Base-by-base conservation (phyloP, 2,888 invertebrate genomes). In the Sericinus montela region DNA sequence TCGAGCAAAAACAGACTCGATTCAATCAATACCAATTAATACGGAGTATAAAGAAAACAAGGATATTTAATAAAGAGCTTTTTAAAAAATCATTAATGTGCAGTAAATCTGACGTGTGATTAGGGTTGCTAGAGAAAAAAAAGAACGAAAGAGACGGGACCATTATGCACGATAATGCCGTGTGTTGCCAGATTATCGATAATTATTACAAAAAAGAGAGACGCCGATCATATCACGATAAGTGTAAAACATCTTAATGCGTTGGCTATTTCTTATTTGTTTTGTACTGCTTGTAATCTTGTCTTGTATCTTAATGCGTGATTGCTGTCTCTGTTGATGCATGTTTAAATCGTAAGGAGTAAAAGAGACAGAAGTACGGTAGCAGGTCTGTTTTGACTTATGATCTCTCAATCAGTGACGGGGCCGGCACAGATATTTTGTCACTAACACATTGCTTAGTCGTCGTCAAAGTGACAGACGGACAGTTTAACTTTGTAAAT, bases 121-220 rank as follows among this genome's bases (percentile, higher is more conserved):
- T 85, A 86, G 87, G 87, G 87, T 87, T 84, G 71, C 86, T 73
- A 77, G 65, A 60, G 65, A 78, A 82, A 85, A 85, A 84, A 80
- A 25, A 13, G 69, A 75, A 73, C 74, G 56, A 72, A 67, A 71
- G 73, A 67, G 73, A 38, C 43, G 38, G 23, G 44, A 63, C 85
- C 85, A 86, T 85, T 86, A 87, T 83, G 72, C 70, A 63, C 70
- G 65, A 66, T 66, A 72, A 72, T 69, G 72, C 72, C 78, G 75
- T 81, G 80, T 85, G 84, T 87, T 86, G 79, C 86, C 84, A 84
- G 87, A 86, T 87, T 87, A 86, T 77, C 84, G 78, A 85, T 86
- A 86, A 88, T 87, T 85, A 85, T 84, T 78, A 80, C 75, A 77
- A 80, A 80, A 32, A 82, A 80, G 72, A 60, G 74, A 76, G 72